A percentile compares a stretch with the other conserved stretches of the same genome.
Evolutionary conservation across 2,113 vertebrate species (phyloP).

Genomic region (Toxotes jaculatrix): DNA sequence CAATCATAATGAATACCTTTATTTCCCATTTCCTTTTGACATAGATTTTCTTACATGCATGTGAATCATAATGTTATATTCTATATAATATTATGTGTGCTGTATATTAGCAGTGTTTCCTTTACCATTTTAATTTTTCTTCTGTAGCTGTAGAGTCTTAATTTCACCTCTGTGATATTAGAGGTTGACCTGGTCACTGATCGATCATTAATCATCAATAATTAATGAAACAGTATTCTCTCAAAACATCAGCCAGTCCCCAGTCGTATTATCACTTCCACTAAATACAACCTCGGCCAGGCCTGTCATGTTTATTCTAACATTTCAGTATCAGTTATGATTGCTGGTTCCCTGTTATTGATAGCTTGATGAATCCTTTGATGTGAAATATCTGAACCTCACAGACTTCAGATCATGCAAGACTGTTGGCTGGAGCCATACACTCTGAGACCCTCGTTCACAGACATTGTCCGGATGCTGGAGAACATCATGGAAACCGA

Average conservation of each 20-base stretch:
- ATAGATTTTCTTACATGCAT: no score
- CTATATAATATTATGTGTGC: neutral
- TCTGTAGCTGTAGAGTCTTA: no score
- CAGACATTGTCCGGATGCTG: conserved; percentile 73
- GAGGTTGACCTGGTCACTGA: neutral
- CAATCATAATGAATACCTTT: neutral
- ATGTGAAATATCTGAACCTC: neutral
- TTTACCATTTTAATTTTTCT: no score
- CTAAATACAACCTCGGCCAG: neutral
- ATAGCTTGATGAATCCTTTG: neutral
- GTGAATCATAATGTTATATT: neutral
- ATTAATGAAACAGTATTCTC: neutral
- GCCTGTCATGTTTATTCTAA: neutral
- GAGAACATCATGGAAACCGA: conserved; percentile 81
- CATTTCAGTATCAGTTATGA: neutral
- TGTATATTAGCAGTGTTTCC: neutral
- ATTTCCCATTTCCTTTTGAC: neutral
- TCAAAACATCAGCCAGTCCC: neutral
- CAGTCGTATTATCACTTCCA: neutral
- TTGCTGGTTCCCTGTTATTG: neutral
- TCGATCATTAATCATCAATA: neutral
- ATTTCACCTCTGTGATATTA: no score
- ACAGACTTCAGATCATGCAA: conserved; percentile 79
- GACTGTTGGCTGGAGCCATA: conserved; percentile 81
- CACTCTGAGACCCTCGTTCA: conserved; percentile 78